Evolutionary conservation across 2,888 invertebrate species (phyloP), one percentile per base, ranked within the genome.

Genomic region (Zaprionus lineosus): DNA sequence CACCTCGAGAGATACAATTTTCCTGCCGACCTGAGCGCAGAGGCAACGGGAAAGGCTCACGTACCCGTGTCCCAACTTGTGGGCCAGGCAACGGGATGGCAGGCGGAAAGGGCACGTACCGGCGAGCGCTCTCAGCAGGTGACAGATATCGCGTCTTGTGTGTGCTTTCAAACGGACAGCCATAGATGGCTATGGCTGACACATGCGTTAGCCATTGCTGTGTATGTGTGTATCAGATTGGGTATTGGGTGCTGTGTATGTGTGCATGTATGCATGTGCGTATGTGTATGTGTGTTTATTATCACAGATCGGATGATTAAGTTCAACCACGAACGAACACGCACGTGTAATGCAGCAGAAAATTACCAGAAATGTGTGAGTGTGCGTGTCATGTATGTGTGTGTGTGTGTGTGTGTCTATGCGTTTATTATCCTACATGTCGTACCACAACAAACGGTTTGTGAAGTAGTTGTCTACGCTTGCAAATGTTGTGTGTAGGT

Each of bases 61-160:
- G 63, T 62, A 21, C 26, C 24, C 15, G 8, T 36, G 63, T 50
- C 2, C 28, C 24, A 14, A 26, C 18, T 14, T 44, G 50, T 44
- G 12, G 51, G 29, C 15, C 19, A 28, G 28, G 8, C 36, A 29
- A 19, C 26, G 41, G 28, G 21, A 34, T 33, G 53, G 41, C 43
- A 33, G 31, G 21, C 37, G 46, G 24, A 21, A 57, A 47, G 44
- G 31, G 44, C 64, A 68, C 67, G 67, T 62, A 62, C 9, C 37
- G 21, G 14, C 31, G 21, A 28, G 14, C 47, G 29, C 43, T 36
- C 64, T 6, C 64, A 64, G 64, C 65, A 59, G 65, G 65, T 37
- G 53, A 28, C 36, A 7, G 21, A 33, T 7, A 9, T 21, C 16
- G 14, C 33, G 3, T 6, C n/a, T n/a, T n/a, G n/a, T n/a, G n/a